Conservation (phyloP, 1,140 invertebrate genomes). For the Atopsyche davidsoni region DNA sequence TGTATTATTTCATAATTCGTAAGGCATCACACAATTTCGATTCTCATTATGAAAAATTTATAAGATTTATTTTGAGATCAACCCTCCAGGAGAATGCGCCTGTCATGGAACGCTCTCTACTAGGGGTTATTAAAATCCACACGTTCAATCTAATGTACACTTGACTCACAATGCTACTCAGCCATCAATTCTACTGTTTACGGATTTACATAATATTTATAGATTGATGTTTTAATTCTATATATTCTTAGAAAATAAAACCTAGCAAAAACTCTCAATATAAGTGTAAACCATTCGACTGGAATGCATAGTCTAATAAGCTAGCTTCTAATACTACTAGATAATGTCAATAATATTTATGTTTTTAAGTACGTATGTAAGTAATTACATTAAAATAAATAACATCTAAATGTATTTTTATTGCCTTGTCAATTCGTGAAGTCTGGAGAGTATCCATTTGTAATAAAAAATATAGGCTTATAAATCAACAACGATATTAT, state of each 20-base stretch:
- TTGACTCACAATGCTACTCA: conserved; percentile 5
- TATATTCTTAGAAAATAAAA: conserved; percentile 8
- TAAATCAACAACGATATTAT: no score
- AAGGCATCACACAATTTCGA: conserved; percentile 27
- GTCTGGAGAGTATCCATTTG: no score
- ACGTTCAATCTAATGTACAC: conserved; percentile 5
- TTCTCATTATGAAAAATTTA: conserved; percentile 28
- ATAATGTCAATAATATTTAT: conserved; percentile 25
- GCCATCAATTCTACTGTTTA: conserved; percentile 5
- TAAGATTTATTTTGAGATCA: conserved; percentile 30
- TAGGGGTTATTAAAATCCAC: no score
- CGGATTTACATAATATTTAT: conserved; percentile 2
- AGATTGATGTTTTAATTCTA: conserved; percentile 8
- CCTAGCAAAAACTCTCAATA: conserved; percentile 11
- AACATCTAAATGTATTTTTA: conserved; percentile 28
- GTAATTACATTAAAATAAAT: conserved; percentile 31
- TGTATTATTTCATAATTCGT: conserved; percentile 13
- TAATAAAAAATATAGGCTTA: no score
- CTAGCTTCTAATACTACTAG: conserved; percentile 30
- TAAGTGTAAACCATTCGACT: conserved; percentile 14
- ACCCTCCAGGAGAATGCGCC: no score
- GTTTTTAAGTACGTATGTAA: conserved; percentile 26
- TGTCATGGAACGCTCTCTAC: no score
- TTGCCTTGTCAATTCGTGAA: conserved; percentile 23
- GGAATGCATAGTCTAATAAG: conserved; percentile 20